Percentiles rank a stretch among this genome's conserved stretches.
Evolutionary conservation across 1,140 invertebrate species (phyloP).

Genomic region (Eumeta japonica): DNA sequence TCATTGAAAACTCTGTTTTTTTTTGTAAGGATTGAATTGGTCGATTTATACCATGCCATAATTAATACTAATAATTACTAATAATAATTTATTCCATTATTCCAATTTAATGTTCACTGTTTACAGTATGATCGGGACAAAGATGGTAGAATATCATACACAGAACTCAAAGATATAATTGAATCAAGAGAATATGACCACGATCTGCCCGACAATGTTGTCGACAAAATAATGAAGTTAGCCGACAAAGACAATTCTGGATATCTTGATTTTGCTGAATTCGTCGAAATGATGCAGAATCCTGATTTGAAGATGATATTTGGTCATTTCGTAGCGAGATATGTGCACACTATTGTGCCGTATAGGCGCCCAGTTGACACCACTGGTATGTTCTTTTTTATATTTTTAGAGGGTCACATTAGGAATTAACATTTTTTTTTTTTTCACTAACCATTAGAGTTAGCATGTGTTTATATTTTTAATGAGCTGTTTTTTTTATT

Average conservation of each 20-base stretch:
- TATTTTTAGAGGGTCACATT: too few species aligned
- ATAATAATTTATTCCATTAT: too few species aligned
- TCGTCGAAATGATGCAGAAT: constrained; percentile 72
- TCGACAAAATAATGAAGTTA: constrained; percentile 68
- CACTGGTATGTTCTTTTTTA: constrained; percentile 25
- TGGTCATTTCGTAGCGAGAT: constrained; percentile 58
- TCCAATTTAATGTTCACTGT: too few species aligned
- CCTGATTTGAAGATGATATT: constrained; percentile 63
- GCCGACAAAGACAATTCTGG: constrained; percentile 74
- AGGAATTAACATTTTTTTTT: too few species aligned
- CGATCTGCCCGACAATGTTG: constrained; percentile 71
- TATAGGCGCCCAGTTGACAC: constrained; percentile 41
- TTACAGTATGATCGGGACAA: constrained; percentile 73
- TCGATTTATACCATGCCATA: too few species aligned
- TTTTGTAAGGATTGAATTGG: too few species aligned
- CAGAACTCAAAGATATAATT: constrained; percentile 69
- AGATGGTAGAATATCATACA: constrained; percentile 71
- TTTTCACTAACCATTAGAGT: too few species aligned
- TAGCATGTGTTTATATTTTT: too few species aligned
- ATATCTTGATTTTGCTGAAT: constrained; percentile 75
- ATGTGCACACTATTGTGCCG: constrained; percentile 59
- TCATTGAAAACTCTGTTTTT: too few species aligned
- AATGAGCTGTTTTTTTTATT: too few species aligned
- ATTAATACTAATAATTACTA: too few species aligned
- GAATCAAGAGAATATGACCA: constrained; percentile 63